These are phyloP conservation scores for Ichneumoninae sp. DNA, from an alignment of 2,888 invertebrate genomes.

Conservation along the genomic window DNA sequence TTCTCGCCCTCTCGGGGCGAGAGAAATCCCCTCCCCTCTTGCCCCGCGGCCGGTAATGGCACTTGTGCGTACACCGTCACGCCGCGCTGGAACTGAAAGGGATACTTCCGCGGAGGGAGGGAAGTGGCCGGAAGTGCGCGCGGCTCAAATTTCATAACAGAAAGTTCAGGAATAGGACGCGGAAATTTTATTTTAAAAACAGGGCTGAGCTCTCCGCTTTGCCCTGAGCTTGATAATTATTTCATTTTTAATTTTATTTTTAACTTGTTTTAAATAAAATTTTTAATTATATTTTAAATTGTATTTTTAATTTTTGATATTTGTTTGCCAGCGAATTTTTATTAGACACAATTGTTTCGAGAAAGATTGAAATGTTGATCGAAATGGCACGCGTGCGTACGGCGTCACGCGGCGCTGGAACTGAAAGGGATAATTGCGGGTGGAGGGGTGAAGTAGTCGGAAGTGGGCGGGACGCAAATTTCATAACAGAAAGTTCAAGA, in stretches of 20 bases:
- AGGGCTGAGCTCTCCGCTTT: not conserved
- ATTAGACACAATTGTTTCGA: too few species aligned
- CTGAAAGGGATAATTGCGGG: not conserved
- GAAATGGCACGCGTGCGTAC: slow-evolving; percentile 2
- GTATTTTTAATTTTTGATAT: too few species aligned
- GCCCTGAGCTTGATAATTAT: too few species aligned
- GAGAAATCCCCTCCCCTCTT: slow-evolving; percentile 1
- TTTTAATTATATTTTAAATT: too few species aligned
- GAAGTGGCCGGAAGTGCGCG: slow-evolving; percentile 21
- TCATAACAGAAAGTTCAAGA: slow-evolving; percentile 7
- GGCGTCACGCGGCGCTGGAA: not conserved
- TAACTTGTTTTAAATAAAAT: not conserved
- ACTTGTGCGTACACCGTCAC: slow-evolving; percentile 6
- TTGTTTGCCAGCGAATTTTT: too few species aligned
- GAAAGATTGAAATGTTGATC: too few species aligned
- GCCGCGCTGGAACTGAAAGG: slow-evolving; percentile 10
- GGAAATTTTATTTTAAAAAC: not conserved
- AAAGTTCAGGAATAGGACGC: not conserved
- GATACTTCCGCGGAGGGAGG: not conserved
- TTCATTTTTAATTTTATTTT: too few species aligned
- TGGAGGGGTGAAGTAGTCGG: not conserved
- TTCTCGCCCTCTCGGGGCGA: slow-evolving; percentile 30
- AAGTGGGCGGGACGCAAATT: slow-evolving; percentile 18
- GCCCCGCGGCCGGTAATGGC: not conserved
- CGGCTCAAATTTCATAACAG: slow-evolving; percentile 21